Evolutionary conservation across 2,113 vertebrate genomes (phyloP), one percentile per base, ranked within the genome.

Genomic region (Rhagologus leucostigma): DNA sequence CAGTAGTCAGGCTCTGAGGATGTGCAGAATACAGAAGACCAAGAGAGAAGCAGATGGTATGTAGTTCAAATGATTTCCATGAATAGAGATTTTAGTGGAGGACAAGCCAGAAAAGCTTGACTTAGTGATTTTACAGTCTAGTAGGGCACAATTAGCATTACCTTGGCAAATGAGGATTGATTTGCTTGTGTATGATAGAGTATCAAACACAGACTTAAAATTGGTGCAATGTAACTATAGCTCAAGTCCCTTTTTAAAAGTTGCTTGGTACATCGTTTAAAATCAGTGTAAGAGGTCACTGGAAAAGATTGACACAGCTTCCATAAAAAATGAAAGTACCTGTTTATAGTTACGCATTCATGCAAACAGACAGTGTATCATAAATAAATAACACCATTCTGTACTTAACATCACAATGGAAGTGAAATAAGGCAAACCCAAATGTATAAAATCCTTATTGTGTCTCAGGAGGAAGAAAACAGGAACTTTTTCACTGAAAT

Each of bases 311-410:
- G 94, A 84, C 82, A 83, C 0, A 10, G 74, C 80, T 96, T 96
- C 91, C 85, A 96, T 1, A 5, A 13, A 91, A 97, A 96, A 97
- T 33, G 57, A 91, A 95, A 96, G 89, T 95, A 75, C 13, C 71
- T 91, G 59, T 97, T 98, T 97, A 96, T 77, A 95, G 89, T 95
- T 87, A 96, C 64, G 83, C 78, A 64, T 80, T 97, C 88, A 96
- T 87, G 81, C 82, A 97, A 86, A 84, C 65, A 97, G 92, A 94
- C 57, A 93, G 79, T 42, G 52, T 42, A 81, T 53, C 52, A 95
- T 91, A 95, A 96, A 92, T 92, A 90, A 96, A 92, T 95, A 96
- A 33, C 49, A 27, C 26, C 42, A 50, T 82, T 76, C 84, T 64
- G 44, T 79, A 64, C 41, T 76, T 79, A 84, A 89, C 67, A 94